Evolutionary conservation across 2,113 vertebrate species (phyloP), one percentile per base, ranked within the genome.

Genomic region (Stictonetta naevosa): DNA sequence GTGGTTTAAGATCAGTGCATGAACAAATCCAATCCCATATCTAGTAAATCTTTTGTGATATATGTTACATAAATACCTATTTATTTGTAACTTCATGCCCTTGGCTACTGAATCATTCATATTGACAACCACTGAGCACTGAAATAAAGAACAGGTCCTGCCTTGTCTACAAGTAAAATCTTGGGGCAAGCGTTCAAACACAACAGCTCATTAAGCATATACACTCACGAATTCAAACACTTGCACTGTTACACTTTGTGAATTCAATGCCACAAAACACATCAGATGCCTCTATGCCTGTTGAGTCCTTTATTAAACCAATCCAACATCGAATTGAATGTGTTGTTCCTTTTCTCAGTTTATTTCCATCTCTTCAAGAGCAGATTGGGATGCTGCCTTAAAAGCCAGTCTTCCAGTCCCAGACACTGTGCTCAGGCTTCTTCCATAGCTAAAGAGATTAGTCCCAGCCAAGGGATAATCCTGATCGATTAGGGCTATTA

Each of bases 401-500:
- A 78, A 1, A 88, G 34, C 23, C 58, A 56, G 20, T 72, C 55
- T 90, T n/a, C 28, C 33, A 64, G 29, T 76, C 58, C 50, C 36
- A 91, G 44, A 83, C n/a, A 53, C 33, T 26, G 33, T 46, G 31
- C 33, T 73, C 38, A n/a, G n/a, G 25, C 44, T 44, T 14, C n/a
- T 48, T 66, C 28, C 81, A 50, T 10, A 66, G 55, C 42, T 85
- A 69, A 92, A 80, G 62, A 91, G 66, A 93, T 93, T 90, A 93
- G 68, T 81, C 34, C 59, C 48, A 86, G 69, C 14, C 69, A 88
- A 92, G 31, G 58, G 58, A 93, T 94, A 91, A 96, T 88, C n/a
- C 83, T 29, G 58, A 66, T 62, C 8, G 28, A 76, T 76, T 84
- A 60, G 53, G 53, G 44, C 53, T 93, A 69, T 79, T 93, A 95